Evolutionary conservation across 92 coral and sea anemone species (phyloP), one percentile per base, ranked within the genome.

Genomic region (Metridium senile): DNA sequence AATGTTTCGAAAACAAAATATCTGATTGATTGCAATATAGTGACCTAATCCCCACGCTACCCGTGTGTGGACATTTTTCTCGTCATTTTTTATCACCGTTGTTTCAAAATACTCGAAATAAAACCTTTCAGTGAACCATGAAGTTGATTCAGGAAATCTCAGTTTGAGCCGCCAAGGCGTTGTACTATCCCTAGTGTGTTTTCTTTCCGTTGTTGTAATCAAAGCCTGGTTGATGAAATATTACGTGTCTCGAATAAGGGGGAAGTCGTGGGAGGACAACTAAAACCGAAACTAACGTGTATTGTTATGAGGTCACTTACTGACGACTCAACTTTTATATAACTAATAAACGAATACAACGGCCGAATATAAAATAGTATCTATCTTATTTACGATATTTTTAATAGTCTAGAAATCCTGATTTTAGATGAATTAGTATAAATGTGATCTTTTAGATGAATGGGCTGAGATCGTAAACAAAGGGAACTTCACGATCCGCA

Each of bases 391-490:
- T n/a, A n/a, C n/a, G n/a, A n/a, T n/a, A n/a, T n/a, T 45, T 45
- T 7, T 7, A 16, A 45, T 45, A 45, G 16, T 45, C 7, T 45
- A 7, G 51, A 45, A 45, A 45, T 45, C 51, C 16, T 45, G 9
- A 54, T 54, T 21, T 54, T 9, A 13, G 59, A 54, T 54, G 23
- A 13, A 3, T 54, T 68, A 54, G 1, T 63, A 46, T 62, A 13
- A 13, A 68, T 33, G 56, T 57, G 46, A 51, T 29, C 33, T 30
- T 66, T 49, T 49, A 20, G 59, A 51, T 79, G 68, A 79, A 79
- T 68, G 84, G 76, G 54, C 34, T 13, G 9, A 58, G 47, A 34
- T 54, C 23, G 74, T 68, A 68, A 79, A 79, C 75, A 68, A 70
- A 79, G n/a, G n/a, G n/a, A n/a, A n/a, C n/a, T n/a, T n/a, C n/a